Evolutionary conservation across 1,140 invertebrate genomes (phyloP).

Genomic region (Papilio dardanus): DNA sequence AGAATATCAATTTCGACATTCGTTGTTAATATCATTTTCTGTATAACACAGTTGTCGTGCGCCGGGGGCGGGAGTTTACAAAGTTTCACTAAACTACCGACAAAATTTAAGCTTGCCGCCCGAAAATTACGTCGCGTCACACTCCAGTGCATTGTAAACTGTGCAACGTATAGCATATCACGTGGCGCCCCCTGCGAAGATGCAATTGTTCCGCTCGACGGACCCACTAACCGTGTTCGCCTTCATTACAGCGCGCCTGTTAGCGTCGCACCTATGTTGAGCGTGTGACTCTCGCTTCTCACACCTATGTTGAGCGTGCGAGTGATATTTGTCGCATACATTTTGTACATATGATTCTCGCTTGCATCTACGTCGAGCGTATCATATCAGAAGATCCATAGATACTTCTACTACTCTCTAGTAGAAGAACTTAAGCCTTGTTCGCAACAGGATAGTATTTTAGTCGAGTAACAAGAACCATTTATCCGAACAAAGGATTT

Average conservation of each 20-base stretch:
- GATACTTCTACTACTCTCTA: no score
- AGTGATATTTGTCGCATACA: not conserved
- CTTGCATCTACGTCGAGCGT: not conserved
- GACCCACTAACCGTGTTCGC: slow-evolving; percentile 55
- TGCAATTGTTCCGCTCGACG: slow-evolving; percentile 64
- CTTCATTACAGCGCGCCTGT: slow-evolving; percentile 54
- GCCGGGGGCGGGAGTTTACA: slow-evolving; percentile 39
- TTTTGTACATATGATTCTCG: not conserved
- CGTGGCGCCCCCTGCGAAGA: slow-evolving; percentile 52
- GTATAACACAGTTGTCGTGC: slow-evolving; percentile 19
- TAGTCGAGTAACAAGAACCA: no score
- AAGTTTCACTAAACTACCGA: slow-evolving; percentile 41
- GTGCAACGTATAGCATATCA: slow-evolving; percentile 40
- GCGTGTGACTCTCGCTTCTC: not conserved
- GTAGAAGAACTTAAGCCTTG: no score
- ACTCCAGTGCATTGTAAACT: slow-evolving; percentile 45
- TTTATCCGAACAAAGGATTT: no score
- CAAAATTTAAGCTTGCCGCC: slow-evolving; percentile 41
- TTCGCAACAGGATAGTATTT: no score
- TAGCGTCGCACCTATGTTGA: slow-evolving; percentile 45
- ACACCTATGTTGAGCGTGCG: not conserved
- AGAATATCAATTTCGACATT: slow-evolving; percentile 38
- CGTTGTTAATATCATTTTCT: slow-evolving; percentile 36
- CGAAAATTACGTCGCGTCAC: slow-evolving; percentile 47
- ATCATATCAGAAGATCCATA: not conserved